Base-by-base conservation (phyloP, 2,797 vertebrate genomes). In the Enteromius fasciolatus region DNA sequence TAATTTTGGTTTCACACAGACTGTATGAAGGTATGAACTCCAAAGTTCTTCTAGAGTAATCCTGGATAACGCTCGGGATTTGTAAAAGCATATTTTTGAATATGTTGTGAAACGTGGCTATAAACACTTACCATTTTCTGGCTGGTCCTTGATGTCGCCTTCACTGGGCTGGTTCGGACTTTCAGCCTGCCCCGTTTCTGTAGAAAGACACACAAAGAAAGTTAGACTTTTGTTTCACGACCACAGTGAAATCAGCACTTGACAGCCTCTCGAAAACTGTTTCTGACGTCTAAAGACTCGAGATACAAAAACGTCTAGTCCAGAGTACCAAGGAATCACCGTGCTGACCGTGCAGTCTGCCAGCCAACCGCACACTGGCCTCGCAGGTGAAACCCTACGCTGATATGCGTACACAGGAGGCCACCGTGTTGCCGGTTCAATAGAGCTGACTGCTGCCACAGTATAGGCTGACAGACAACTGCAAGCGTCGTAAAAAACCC, bases 111-210 rank as follows among this genome's bases (percentile, higher is more conserved):
- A 61, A 54, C 1, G 10, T 10, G 10, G 50, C 20, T 31, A 12
- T 9, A 67, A 5, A 54, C 8, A 77, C 95, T 96, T 93, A 99
- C 97, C 97, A 85, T 99, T 99, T 95, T 98, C 97, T 88, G 97
- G 95, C 95, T 98, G 97, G 92, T 99, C 97, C 95, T 99, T 99
- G 92, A 99, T 97, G 91, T 99, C 97, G 90, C 96, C 95, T 78
- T 99, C 97, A 90, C 95, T 97, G 93, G 96, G 95, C 93, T 98
- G 97, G 94, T 96, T 97, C 87, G 97, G 97, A 94, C 97, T 99
- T 90, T 98, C 97, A 95, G 97, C 97, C 92, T 98, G 97, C 93
- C 95, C 94, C 90, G 96, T 89, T 94, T 98, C 97, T 99, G 95
- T 93, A 94, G 84, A 80, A 5, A 80, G 5, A 63, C 18, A 59